Evolutionary conservation across 2,888 invertebrate species (phyloP), one percentile per base, ranked within the genome.

Genomic region (Esperia sulphurella): DNA sequence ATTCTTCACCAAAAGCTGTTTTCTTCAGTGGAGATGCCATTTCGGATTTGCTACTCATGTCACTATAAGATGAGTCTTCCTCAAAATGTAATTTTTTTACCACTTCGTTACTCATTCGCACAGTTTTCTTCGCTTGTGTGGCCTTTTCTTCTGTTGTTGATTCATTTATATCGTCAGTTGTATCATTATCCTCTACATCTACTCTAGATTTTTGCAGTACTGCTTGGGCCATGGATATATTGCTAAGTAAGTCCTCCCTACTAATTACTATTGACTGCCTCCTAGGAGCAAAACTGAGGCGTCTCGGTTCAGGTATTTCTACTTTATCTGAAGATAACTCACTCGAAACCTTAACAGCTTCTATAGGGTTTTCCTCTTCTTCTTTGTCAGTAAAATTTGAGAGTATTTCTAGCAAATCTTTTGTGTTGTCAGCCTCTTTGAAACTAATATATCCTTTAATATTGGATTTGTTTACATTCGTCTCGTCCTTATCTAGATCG

Each of bases 31-130:
- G 76, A 0, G 75, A 67, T 0, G 45, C 28, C 1, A 49, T n/a
- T 0, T 38, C 8, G 12, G 14, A 33, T 28, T 38, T 12, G 6
- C 33, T 9, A 41, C 60, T 71, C 0, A 39, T 35, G 0, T 79
- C 79, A 10, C 55, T 75, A 0, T 57, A 14, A 0, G 80, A 75
- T 8, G 83, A 81, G 3, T 83, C 81, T 28, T 65, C 68, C 39
- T 85, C 82, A 48, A 85, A 87, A 7, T 80, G 62, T n/a, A 88
- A 56, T 0, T 79, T 80, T 59, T 86, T 86, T 0, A 83, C 79
- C 0, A 87, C 79, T 29, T 83, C 83, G n/a, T 53, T 66, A 56
- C 79, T 81, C 21, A 68, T 45, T 14, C 74, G 61, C 0, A 54
- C 53, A 0, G 68, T 55, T 14, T 63, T 75, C n/a, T 56, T 63